A percentile compares a stretch with the other conserved stretches of the same genome.
Conservation (phyloP, 2,113 vertebrate species). For the Macquaria ambigua region DNA sequence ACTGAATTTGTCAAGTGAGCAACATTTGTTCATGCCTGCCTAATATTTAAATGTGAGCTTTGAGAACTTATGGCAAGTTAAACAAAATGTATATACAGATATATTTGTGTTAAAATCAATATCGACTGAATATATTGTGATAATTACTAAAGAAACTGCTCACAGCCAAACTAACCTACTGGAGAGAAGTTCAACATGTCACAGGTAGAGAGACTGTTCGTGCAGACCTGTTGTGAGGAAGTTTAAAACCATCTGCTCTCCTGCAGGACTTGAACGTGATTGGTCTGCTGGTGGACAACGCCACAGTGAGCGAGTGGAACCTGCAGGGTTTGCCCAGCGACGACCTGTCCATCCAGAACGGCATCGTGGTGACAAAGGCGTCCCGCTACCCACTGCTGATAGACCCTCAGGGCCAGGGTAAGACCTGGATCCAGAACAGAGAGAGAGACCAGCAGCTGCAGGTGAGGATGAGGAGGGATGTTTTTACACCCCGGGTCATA, state of each 20-base stretch:
- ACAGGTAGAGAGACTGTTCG: too few species aligned
- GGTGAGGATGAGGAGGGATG: conserved; percentile 66
- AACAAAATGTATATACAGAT: too few species aligned
- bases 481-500: not conserved
- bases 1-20: too few species aligned
- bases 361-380: conserved; percentile 89
- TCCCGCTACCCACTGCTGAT: conserved; percentile 89
- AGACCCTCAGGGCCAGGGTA: conserved; percentile 91
- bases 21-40: too few species aligned
- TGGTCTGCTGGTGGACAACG: conserved; percentile 86
- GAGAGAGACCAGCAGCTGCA: conserved; percentile 87
- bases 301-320: conserved; percentile 88
- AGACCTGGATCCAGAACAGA: conserved; percentile 90
- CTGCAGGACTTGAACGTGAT: conserved; percentile 86
- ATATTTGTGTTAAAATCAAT: too few species aligned
- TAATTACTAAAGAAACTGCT: too few species aligned
- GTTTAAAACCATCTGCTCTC: not conserved
- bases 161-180: too few species aligned
- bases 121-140: too few species aligned
- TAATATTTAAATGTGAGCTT: too few species aligned
- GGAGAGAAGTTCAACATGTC: too few species aligned
- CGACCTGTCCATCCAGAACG: conserved; percentile 91
- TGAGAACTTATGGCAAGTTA: too few species aligned
- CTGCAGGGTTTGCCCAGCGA: conserved; percentile 89
- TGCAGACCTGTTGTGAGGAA: not conserved